Evolutionary conservation across 2,888 invertebrate genomes (phyloP).

Genomic region (Chironomus riparius): DNA sequence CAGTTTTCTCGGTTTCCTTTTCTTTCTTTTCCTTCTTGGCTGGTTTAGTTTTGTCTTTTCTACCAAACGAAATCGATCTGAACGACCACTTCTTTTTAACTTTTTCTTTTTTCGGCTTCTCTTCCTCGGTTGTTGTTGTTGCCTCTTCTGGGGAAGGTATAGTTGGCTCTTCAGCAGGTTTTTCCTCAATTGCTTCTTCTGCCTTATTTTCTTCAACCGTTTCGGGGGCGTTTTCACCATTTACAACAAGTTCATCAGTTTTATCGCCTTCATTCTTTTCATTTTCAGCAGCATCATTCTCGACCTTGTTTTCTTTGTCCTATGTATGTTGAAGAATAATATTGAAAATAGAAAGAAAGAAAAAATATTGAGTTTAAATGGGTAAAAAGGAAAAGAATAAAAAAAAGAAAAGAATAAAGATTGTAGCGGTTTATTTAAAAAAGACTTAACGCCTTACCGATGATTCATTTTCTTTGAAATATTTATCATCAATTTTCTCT

Average conservation of each 20-base stretch:
- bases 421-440: constrained; percentile 12
- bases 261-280: constrained; percentile 56
- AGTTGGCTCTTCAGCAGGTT: constrained; percentile 28
- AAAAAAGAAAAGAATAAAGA: neutral
- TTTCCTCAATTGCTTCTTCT: constrained; percentile 41
- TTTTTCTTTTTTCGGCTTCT: constrained; percentile 60
- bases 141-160: constrained; percentile 30
- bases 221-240: constrained; percentile 27
- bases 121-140: constrained; percentile 39
- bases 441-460: constrained; percentile 43
- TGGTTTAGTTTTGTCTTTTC: constrained; percentile 80
- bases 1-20: constrained; percentile 50
- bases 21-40: constrained; percentile 55
- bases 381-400: neutral
- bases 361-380: constrained; percentile 24
- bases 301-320: constrained; percentile 52
- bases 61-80: constrained; percentile 77
- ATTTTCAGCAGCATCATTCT: constrained; percentile 51
- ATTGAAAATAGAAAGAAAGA: constrained; percentile 7
- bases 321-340: constrained; percentile 35
- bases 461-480: constrained; percentile 54
- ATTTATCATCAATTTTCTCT: constrained; percentile 67
- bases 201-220: constrained; percentile 38
- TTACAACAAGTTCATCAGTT: constrained; percentile 44
- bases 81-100: constrained; percentile 86